These are phyloP conservation scores for Ichneumon xanthorius DNA, from an alignment of 2,888 invertebrate genomes.

Conservation along the genomic window DNA sequence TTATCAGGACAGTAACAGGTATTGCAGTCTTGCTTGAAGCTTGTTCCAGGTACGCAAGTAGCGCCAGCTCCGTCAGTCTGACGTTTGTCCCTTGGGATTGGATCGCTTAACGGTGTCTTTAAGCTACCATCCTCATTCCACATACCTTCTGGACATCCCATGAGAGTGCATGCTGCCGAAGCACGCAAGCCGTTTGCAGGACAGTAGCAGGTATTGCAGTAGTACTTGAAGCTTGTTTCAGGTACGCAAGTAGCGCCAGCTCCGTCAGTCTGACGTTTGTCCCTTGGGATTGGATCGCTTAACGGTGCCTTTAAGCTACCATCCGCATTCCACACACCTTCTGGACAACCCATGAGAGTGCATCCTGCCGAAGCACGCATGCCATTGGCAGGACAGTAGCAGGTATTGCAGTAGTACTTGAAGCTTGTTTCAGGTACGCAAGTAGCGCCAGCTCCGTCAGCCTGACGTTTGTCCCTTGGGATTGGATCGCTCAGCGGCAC, in stretches of 20 bases:
- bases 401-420: constrained; percentile 40
- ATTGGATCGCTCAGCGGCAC: neutral
- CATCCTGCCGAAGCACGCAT: constrained; percentile 10
- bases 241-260: constrained; percentile 26
- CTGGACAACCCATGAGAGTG: constrained; percentile 25
- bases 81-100: constrained; percentile 9
- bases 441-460: neutral
- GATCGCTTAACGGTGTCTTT: neutral
- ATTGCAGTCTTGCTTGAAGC: constrained; percentile 36
- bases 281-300: neutral
- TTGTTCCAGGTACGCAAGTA: constrained; percentile 22
- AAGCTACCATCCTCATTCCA: neutral
- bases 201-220: constrained; percentile 51
- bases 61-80: neutral
- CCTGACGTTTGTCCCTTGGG: constrained; percentile 5
- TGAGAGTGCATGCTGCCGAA: constrained; percentile 23
- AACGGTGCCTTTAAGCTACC: neutral
- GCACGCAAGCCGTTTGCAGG: constrained; percentile 1
- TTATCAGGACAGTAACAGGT: constrained; percentile 23
- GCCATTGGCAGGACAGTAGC: constrained; percentile 26
- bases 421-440: constrained; percentile 21
- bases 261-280: neutral
- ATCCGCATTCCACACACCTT: constrained; percentile 11
- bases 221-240: neutral
- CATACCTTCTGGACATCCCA: neutral